Evolutionary conservation across 2,797 vertebrate species (phyloP).

Genomic region (Amphiprion clarkii): DNA sequence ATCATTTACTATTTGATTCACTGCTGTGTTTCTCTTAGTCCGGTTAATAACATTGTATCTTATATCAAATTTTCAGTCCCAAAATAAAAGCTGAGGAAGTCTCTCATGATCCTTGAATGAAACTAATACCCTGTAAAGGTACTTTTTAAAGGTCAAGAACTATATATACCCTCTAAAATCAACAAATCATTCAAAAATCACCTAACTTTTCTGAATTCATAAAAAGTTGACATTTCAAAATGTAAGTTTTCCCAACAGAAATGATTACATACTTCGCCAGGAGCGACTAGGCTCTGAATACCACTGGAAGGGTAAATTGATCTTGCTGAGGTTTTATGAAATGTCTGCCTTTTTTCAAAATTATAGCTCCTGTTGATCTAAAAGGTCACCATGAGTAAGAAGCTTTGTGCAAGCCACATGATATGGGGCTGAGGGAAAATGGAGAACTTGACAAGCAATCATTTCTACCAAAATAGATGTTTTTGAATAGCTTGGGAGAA

Average conservation of each 20-base stretch:
- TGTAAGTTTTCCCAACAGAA: conserved; percentile 15
- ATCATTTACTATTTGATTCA: background rate
- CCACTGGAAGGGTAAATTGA: conserved; percentile 31
- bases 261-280: conserved; percentile 30
- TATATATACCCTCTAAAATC: background rate
- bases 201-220: conserved; percentile 27
- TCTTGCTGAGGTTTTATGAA: conserved; percentile 41
- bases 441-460: conserved; percentile 47
- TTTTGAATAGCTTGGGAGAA: conserved; percentile 25
- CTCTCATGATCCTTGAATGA: conserved; percentile 3
- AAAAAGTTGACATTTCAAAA: conserved; percentile 54
- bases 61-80: background rate
- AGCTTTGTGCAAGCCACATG: conserved; percentile 54
- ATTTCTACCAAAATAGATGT: conserved; percentile 43
- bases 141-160: conserved; percentile 17
- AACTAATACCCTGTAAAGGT: conserved; percentile 1
- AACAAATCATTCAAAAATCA: conserved; percentile 38
- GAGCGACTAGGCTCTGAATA: conserved; percentile 25
- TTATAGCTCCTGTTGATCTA: conserved; percentile 40
- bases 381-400: conserved; percentile 58
- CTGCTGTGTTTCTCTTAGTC: background rate
- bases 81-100: background rate
- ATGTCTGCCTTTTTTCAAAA: conserved; percentile 36
- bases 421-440: conserved; percentile 34
- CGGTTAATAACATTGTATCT: background rate